phyloP scores from a whole-genome alignment of 2,888 invertebrate species.

The Caenorhabditis doughertyi region DNA sequence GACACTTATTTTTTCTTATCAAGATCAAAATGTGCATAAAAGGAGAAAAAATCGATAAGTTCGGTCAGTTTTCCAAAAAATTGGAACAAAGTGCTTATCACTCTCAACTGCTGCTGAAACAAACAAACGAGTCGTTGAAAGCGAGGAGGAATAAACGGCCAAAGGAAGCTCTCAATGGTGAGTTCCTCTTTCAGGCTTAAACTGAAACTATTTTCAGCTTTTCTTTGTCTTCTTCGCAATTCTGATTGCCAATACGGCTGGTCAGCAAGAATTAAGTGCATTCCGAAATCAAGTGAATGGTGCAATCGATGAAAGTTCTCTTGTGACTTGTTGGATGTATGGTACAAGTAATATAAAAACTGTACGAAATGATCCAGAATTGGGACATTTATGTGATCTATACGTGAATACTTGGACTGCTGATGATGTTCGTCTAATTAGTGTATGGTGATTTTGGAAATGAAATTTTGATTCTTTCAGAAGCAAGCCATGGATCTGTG shows the following conservation, averaged over 20 bases:
- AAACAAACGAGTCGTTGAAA: conserved; percentile 20
- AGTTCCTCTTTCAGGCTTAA: background rate
- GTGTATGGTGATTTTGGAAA: no score
- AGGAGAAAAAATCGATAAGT: background rate
- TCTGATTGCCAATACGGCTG: no score
- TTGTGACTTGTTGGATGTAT: no score
- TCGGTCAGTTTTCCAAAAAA: background rate
- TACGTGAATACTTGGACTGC: no score
- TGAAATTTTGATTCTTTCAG: background rate
- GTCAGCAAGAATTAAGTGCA: no score
- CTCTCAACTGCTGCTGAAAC: background rate
- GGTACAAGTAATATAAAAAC: no score
- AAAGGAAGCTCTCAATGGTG: conserved; percentile 14
- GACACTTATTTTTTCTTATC: background rate
- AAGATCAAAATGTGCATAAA: background rate
- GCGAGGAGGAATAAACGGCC: background rate
- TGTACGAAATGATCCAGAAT: no score
- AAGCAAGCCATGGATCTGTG: conserved; percentile 2
- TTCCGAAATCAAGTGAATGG: no score
- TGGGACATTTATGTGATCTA: no score
- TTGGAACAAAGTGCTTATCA: background rate
- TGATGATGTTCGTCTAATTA: no score
- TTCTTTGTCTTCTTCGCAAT: background rate
- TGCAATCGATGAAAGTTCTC: no score
- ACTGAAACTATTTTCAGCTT: background rate